A percentile compares a stretch with the other conserved stretches of the same genome.
These are phyloP conservation scores for Chirona hameri DNA, from an alignment of 2,888 invertebrate species.

Conservation along the genomic window DNA sequence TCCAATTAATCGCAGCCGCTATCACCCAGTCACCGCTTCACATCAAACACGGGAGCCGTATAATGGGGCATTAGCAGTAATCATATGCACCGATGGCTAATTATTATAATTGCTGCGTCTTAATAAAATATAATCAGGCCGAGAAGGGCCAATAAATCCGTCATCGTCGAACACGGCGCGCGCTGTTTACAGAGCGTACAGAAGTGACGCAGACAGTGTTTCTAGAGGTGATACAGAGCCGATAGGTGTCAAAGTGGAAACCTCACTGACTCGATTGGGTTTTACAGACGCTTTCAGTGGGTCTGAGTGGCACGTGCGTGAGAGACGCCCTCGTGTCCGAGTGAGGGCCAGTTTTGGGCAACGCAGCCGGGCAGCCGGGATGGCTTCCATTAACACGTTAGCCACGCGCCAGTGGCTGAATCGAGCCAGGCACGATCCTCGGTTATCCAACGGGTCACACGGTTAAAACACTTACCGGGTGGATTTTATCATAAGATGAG, in stretches of 20 bases:
- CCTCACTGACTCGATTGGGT: neutral
- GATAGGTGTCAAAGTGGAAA: neutral
- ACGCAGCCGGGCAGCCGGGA: no score
- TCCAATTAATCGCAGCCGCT: neutral
- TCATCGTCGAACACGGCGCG: neutral
- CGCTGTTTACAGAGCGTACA: neutral
- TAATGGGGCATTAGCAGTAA: conserved; percentile 23
- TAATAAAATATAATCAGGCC: conserved; percentile 4
- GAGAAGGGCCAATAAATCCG: conserved; percentile 7
- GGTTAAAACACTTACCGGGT: no score
- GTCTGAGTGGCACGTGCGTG: no score
- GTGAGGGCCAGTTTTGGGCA: no score
- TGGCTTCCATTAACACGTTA: no score
- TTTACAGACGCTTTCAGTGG: neutral
- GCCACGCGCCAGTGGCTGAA: no score
- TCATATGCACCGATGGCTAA: conserved; percentile 12
- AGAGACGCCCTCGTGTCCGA: no score
- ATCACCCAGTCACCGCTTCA: neutral
- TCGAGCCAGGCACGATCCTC: no score
- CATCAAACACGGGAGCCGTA: neutral
- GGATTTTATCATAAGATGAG: no score
- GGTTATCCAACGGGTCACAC: no score
- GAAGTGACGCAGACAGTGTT: neutral
- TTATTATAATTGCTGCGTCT: conserved; percentile 13
- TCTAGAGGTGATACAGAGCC: neutral